Evolutionary conservation across 2,113 vertebrate genomes (phyloP).

Genomic region (Ranitomeya variabilis): DNA sequence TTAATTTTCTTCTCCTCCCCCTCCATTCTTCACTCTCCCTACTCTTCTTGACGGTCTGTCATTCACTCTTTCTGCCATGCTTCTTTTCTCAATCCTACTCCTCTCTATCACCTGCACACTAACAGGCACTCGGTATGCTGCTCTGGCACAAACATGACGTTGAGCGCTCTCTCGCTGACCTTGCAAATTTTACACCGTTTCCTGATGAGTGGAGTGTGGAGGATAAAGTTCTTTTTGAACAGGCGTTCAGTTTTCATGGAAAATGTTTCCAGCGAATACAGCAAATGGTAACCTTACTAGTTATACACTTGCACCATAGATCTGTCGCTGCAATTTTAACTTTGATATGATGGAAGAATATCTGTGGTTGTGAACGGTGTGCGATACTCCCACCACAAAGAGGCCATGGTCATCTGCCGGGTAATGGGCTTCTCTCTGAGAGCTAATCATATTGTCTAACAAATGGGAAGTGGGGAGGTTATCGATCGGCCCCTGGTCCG

Average conservation of each 20-base stretch:
- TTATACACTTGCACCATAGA: neutral
- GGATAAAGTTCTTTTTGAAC: conserved; percentile 81
- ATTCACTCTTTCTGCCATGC: neutral
- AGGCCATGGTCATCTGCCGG: too few relatives aligned
- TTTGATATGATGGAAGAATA: too few relatives aligned
- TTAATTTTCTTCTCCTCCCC: neutral
- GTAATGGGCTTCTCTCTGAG: too few relatives aligned
- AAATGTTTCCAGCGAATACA: conserved; percentile 82
- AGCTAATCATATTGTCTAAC: neutral
- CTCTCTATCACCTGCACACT: neutral
- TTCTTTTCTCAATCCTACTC: neutral
- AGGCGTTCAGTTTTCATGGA: conserved; percentile 81
- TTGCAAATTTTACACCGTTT: conserved; percentile 81
- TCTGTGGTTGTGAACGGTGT: neutral
- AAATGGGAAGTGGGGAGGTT: neutral
- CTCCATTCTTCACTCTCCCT: neutral
- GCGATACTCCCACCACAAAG: too few relatives aligned
- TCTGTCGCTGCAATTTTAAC: neutral
- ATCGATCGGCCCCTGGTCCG: neutral
- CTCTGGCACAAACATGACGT: conserved; percentile 82
- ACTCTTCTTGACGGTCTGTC: neutral
- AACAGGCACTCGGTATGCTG: conserved; percentile 78
- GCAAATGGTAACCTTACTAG: conserved; percentile 75
- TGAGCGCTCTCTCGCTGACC: conserved; percentile 78
- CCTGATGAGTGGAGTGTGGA: conserved; percentile 81